Base-by-base conservation (phyloP, 2,113 vertebrate genomes). In the Tragulus kanchil region DNA sequence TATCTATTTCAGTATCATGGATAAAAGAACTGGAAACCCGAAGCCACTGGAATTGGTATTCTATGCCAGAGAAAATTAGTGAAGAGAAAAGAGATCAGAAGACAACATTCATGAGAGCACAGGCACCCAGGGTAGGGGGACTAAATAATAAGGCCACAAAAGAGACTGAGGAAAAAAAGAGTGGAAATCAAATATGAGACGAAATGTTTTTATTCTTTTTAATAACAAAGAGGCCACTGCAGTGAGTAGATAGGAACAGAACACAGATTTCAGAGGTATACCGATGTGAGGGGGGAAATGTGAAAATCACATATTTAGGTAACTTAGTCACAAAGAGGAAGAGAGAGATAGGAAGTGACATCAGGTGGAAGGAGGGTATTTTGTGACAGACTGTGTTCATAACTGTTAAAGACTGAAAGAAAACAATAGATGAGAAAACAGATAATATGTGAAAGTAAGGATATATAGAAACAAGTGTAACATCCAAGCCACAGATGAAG, bases 371-470 rank as follows among this genome's bases (percentile, higher is more conserved):
- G 36, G 36, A 59, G 10, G 6, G 6, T 48, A 11, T 91, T 82
- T 96, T 83, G 28, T 78, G 17, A 50, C 65, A 28, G 48, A 61
- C 90, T 42, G 64, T 36, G 5, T 8, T 75, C 6, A 8, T 31
- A 7, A 19, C 16, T 89, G 31, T 54, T 84, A 65, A 85, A 71
- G 73, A 52, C 31, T 31, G 11, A 23, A 75, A 82, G 10, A 8
- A 58, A 89, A 89, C 50, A 52, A 79, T 16, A 69, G 17, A 45
- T 9, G 78, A 58, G 31, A 89, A 94, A 85, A 79, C 64, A 54
- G 15, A 4, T 85, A 5, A 90, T 56, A 15, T 0, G 28, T 45
- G 50, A 86, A 93, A 52, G 19, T 6, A 86, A 87, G 1, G 5
- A 10, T 64, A n/a, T 56, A 64, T 56, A 17, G 26, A 15, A 23